Conservation (phyloP, 2,888 invertebrate species). For the Scrobipalpa atriplicella region DNA sequence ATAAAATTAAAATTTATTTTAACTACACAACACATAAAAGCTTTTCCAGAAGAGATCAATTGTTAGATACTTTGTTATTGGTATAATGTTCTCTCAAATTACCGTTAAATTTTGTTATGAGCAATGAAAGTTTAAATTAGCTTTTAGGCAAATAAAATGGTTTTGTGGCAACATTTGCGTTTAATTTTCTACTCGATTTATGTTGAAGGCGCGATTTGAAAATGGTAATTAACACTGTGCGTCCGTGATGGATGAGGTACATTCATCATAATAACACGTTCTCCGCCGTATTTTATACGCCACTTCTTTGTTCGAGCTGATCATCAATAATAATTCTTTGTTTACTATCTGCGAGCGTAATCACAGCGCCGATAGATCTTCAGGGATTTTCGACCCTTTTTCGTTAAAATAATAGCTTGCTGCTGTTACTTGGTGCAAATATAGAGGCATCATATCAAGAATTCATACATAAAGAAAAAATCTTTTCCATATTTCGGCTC, state of each 20-base stretch:
- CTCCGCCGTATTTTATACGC: slow-evolving; percentile 34
- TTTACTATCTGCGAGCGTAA: slow-evolving; percentile 24
- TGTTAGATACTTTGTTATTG: not conserved
- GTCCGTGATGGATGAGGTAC: slow-evolving; percentile 59
- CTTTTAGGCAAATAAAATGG: slow-evolving; percentile 19
- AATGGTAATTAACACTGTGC: slow-evolving; percentile 69
- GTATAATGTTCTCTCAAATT: not conserved
- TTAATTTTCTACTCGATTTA: slow-evolving; percentile 57
- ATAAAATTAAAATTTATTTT: slow-evolving; percentile 5
- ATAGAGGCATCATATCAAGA: too few relatives aligned
- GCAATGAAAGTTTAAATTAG: slow-evolving; percentile 25
- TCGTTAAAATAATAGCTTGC: not conserved
- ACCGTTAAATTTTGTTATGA: slow-evolving; percentile 13
- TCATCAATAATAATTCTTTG: slow-evolving; percentile 30
- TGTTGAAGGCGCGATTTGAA: slow-evolving; percentile 63
- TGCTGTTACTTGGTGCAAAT: too few relatives aligned
- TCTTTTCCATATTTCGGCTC: too few relatives aligned
- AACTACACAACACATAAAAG: slow-evolving; percentile 9
- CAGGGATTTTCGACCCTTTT: slow-evolving; percentile 16
- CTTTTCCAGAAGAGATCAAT: slow-evolving; percentile 8
- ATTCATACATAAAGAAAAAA: too few relatives aligned
- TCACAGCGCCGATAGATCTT: slow-evolving; percentile 18
- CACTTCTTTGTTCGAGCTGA: slow-evolving; percentile 39
- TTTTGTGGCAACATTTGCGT: slow-evolving; percentile 47
- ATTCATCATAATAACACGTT: slow-evolving; percentile 52